Evolutionary conservation across 2,797 vertebrate species (phyloP), one percentile per base, ranked within the genome.

Genomic region (Pogoniulus pusillus): DNA sequence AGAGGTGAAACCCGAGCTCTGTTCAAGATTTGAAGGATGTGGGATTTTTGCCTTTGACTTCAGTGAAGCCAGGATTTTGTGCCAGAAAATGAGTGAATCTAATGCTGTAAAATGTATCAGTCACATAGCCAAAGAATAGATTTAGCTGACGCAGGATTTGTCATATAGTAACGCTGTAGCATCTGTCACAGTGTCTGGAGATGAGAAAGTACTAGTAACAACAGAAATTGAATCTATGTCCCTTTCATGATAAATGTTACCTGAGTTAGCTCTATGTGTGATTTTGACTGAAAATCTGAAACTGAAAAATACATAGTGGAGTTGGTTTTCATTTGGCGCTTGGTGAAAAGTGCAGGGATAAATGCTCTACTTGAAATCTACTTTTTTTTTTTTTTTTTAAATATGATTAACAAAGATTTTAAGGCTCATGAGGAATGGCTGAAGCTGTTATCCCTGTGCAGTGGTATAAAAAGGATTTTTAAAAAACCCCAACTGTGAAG

Each of bases 351-450:
- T 65, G 60, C 34, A 85, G 65, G 96, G 64, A 77, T 90, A 79
- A 89, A 85, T 90, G 70, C 72, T 79, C 74, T 35, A 69, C n/a
- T 87, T 89, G 65, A 87, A 87, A 94, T 79, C 87, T 90, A 85
- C 76, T 51, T 77, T 12, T 47, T 20, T 10, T 93, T 82, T 66
- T 57, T 95, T 55, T 59, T 81, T 90, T 96, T 96, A n/a, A 84
- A 91, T 92, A 92, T 91, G 94, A 96, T 97, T 97, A 96, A 96
- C 95, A 96, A 93, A 88, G 95, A 97, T 97, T 97, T 96, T 96
- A 91, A 97, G 90, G 90, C 90, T 94, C 91, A 53, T 87, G 90
- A 97, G 96, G 79, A 96, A 94, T 83, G 24, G 59, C 55, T 77
- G 73, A 87, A 59, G 82, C 82, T 85, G 59, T 88, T 95, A 83